Conservation (phyloP, 2,113 vertebrate genomes). For the Equus quagga region DNA sequence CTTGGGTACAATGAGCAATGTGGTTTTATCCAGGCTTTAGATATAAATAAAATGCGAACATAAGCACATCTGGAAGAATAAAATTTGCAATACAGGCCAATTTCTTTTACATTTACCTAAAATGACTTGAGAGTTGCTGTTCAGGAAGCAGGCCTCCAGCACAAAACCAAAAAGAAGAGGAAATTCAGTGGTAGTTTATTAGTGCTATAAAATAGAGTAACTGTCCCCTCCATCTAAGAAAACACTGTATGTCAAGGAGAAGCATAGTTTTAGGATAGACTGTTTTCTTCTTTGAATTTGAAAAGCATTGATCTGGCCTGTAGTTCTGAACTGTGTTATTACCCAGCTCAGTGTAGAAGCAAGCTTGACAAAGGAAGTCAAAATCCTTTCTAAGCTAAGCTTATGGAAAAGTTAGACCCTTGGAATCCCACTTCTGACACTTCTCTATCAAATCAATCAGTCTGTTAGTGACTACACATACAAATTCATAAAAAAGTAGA, state of each 20-base stretch:
- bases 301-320: background rate
- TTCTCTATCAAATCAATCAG: background rate
- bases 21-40: background rate
- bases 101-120: constrained; percentile 32
- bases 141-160: background rate
- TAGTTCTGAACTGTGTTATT: background rate
- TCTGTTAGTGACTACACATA: background rate
- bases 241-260: background rate
- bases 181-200: background rate
- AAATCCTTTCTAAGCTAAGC: background rate
- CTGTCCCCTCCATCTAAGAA: background rate
- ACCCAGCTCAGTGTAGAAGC: background rate
- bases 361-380: background rate
- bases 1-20: background rate
- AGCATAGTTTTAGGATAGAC: constrained; percentile 12
- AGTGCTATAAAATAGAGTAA: background rate
- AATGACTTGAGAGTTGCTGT: background rate
- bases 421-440: background rate
- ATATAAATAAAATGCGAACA: constrained; percentile 20
- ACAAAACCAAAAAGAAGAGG: background rate
- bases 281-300: background rate
- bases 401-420: background rate
- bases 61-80: constrained; percentile 32
- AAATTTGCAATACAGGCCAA: constrained; percentile 3
- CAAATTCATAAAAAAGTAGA: background rate